Evolutionary conservation across 2,797 vertebrate species (phyloP).

Genomic region (Oreortyx pictus): DNA sequence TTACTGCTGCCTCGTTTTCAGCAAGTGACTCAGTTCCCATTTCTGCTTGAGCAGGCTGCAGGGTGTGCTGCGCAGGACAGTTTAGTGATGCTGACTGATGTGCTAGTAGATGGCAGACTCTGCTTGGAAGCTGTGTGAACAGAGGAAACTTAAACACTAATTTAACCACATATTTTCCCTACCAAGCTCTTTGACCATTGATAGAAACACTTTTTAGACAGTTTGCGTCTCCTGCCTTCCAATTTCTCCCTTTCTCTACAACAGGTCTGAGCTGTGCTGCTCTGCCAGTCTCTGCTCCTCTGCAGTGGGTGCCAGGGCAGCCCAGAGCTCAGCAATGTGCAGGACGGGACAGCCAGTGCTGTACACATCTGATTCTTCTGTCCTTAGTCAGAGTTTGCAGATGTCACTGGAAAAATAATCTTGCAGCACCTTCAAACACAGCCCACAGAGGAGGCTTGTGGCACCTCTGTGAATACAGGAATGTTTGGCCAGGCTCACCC

Average conservation of each 20-base stretch:
- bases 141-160: not conserved
- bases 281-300: not conserved
- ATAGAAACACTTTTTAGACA: not conserved
- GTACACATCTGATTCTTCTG: not conserved
- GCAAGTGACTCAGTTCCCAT: not conserved
- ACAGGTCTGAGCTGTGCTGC: not conserved
- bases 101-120: not conserved
- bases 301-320: not conserved
- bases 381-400: conserved; percentile 7
- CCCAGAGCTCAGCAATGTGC: not conserved
- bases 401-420: not conserved
- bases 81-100: not conserved
- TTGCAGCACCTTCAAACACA: not conserved
- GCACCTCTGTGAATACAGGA: not conserved
- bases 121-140: not conserved
- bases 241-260: not conserved
- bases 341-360: not conserved
- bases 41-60: not conserved
- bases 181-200: not conserved
- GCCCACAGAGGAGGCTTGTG: not conserved
- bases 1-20: not conserved
- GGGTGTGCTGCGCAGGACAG: not conserved
- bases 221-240: not conserved
- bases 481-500: not conserved
- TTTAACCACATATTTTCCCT: not conserved